A percentile compares a stretch with the other conserved stretches of the same genome.
These are phyloP conservation scores for Drosophila sulfurigaster DNA, from an alignment of 1,140 invertebrate species.

Conservation along the genomic window DNA sequence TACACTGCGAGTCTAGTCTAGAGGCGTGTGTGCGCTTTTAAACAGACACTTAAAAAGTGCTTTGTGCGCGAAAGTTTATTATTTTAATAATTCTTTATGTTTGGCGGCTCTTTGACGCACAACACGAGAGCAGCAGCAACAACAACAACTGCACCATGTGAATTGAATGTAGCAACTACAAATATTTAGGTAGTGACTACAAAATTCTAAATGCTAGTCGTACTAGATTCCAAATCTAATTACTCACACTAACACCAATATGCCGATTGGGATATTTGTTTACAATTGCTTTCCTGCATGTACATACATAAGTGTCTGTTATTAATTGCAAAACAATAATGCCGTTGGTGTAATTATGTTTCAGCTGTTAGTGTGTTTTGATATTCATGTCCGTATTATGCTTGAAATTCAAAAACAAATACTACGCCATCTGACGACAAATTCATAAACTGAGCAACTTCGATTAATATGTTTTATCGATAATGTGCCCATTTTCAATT, in stretches of 20 bases:
- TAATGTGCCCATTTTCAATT: neutral
- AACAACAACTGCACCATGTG: conserved; percentile 58
- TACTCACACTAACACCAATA: conserved; percentile 46
- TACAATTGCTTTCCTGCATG: conserved; percentile 51
- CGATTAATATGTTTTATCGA: neutral
- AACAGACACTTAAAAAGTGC: conserved; percentile 74
- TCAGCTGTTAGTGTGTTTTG: neutral
- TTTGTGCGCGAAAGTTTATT: conserved; percentile 65
- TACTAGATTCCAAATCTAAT: conserved; percentile 37
- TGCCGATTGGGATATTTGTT: conserved; percentile 48
- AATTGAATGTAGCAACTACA: conserved; percentile 54
- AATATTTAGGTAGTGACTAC: conserved; percentile 21
- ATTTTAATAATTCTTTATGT: conserved; percentile 72
- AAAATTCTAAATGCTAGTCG: neutral
- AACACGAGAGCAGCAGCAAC: conserved; percentile 22
- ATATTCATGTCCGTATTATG: neutral
- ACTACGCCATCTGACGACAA: neutral
- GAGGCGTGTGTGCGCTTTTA: conserved; percentile 25
- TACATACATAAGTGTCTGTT: conserved; percentile 29
- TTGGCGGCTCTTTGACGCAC: conserved; percentile 71
- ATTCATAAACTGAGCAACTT: too few species aligned
- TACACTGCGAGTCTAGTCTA: conserved; percentile 7
- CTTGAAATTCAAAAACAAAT: conserved; percentile 17
- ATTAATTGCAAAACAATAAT: conserved; percentile 69
- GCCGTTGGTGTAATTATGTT: conserved; percentile 47